A percentile compares a stretch with the other conserved stretches of the same genome.
Conservation (phyloP, 2,113 vertebrate species). For the Gnathonemus echidnorhynchus region DNA sequence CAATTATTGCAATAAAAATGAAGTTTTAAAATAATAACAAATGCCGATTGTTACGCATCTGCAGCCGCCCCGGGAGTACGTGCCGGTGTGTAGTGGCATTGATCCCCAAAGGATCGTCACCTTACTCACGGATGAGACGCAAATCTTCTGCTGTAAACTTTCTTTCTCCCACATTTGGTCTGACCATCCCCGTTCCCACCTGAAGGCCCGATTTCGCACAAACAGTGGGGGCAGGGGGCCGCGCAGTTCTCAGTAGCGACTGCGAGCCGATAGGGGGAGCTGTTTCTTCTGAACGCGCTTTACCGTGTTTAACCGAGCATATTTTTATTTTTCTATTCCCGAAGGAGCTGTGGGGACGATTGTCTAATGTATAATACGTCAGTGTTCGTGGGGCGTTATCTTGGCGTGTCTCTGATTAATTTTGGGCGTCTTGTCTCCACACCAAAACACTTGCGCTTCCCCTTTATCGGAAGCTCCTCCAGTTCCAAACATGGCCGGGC, state of each 20-base stretch:
- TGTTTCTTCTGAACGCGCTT: slow-evolving; percentile 9
- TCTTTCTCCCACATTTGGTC: background rate
- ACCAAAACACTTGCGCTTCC: background rate
- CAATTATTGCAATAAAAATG: background rate
- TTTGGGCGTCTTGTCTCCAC: background rate
- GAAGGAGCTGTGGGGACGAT: too few species aligned
- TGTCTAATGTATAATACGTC: background rate
- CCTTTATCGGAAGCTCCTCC: background rate
- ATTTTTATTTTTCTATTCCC: background rate
- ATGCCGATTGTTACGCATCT: background rate
- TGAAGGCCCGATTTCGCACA: background rate
- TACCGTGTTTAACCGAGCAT: background rate
- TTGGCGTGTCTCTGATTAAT: background rate
- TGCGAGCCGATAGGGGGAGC: slow-evolving; percentile 7
- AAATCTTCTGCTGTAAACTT: background rate
- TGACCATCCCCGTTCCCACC: background rate
- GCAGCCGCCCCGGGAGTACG: background rate
- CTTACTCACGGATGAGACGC: background rate
- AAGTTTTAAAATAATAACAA: background rate
- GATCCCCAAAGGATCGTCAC: background rate
- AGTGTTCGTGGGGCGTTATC: background rate
- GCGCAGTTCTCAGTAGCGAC: background rate
- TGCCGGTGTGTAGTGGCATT: background rate
- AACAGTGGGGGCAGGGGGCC: background rate
- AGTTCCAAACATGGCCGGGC: background rate